Percentiles rank a stretch among this genome's conserved stretches.
Conservation (phyloP, 2,113 vertebrate genomes). For the Lethenteron camtschaticum region DNA sequence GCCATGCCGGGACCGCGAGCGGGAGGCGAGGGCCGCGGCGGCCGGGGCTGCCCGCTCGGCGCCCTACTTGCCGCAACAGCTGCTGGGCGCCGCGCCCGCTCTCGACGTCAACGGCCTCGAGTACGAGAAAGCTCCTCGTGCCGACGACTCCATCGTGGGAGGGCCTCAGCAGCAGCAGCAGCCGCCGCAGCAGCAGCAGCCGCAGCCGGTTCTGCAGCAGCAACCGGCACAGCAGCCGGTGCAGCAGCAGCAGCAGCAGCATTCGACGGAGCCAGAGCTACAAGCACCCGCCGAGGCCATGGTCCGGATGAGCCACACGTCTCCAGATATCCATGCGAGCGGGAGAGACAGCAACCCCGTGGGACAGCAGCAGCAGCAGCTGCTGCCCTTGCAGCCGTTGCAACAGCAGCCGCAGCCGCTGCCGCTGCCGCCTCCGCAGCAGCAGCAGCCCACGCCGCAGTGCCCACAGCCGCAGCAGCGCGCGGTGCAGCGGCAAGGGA, state of each 20-base stretch:
- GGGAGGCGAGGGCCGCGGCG: not conserved
- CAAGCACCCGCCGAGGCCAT: constrained; percentile 52
- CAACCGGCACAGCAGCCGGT: constrained; percentile 32
- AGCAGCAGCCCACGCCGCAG: no score
- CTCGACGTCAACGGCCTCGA: constrained; percentile 3
- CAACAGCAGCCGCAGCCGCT: no score
- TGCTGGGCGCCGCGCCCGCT: constrained; percentile 3
- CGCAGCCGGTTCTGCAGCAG: constrained; percentile 29
- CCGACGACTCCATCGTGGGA: not conserved
- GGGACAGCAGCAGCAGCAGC: not conserved
- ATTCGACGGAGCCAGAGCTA: constrained; percentile 54
- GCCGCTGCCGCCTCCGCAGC: no score
- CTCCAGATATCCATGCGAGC: constrained; percentile 69
- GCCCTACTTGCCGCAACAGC: not conserved
- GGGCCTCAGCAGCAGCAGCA: no score
- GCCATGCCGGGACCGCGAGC: constrained; percentile 71
- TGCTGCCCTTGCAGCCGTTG: no score
- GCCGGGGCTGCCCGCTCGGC: not conserved
- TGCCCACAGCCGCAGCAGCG: no score
- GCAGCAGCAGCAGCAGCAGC: constrained; percentile 32
- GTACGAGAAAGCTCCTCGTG: constrained; percentile 3
- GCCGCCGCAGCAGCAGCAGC: no score
- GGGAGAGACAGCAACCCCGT: not conserved
- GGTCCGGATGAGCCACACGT: constrained; percentile 96
- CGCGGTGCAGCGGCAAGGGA: no score